Conservation (phyloP, 2,888 invertebrate species). For the Cosmia trapezina region DNA sequence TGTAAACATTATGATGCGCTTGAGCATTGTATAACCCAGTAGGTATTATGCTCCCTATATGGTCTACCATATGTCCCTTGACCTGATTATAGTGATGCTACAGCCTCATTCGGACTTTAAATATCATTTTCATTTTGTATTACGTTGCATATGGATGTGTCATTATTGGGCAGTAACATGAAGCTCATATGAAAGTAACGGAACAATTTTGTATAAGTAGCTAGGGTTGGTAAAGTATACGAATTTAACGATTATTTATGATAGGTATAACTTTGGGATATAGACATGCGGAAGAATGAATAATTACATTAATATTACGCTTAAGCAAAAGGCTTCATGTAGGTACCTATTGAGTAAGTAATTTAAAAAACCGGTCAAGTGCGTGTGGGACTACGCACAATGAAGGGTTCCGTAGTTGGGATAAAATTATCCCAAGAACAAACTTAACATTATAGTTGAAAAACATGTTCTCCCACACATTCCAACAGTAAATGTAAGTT, state of each 20-base stretch:
- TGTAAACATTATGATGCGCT: conserved; percentile 54
- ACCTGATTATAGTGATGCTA: conserved; percentile 39
- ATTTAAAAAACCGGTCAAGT: too few species aligned
- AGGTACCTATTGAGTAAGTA: too few species aligned
- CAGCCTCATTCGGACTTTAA: conserved; percentile 22
- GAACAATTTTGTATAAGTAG: background rate
- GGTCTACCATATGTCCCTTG: conserved; percentile 69
- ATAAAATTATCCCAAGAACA: too few species aligned
- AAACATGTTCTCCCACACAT: too few species aligned
- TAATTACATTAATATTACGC: background rate
- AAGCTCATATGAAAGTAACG: background rate
- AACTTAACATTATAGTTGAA: too few species aligned
- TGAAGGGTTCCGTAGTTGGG: too few species aligned
- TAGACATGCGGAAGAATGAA: background rate
- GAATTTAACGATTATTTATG: background rate
- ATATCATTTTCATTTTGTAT: background rate
- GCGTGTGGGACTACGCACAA: too few species aligned
- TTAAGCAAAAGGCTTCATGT: background rate
- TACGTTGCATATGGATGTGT: background rate
- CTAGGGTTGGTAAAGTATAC: background rate
- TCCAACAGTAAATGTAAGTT: too few species aligned
- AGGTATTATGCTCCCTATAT: conserved; percentile 53
- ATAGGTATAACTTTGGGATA: background rate
- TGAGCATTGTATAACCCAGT: conserved; percentile 56
- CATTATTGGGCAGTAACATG: background rate